Evolutionary conservation across 2,113 vertebrate genomes (phyloP).

Genomic region (Paramormyrops kingsleyae): DNA sequence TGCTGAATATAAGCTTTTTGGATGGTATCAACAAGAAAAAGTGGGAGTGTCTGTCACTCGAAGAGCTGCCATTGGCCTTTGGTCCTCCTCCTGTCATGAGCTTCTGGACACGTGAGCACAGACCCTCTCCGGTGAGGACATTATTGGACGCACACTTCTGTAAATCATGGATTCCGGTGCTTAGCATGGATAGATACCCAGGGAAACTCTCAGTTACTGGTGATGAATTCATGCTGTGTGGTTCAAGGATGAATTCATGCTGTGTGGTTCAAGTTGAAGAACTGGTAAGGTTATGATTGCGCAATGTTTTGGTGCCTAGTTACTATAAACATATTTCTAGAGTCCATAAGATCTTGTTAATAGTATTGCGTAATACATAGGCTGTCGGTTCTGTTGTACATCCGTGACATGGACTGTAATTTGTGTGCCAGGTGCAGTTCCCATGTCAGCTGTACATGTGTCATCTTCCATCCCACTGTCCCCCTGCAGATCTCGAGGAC

Average conservation of each 20-base stretch:
- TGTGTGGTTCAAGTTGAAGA: background rate
- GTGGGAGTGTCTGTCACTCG: background rate
- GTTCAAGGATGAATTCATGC: background rate
- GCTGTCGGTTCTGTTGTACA: background rate
- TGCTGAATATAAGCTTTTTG: background rate
- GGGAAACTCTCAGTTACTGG: background rate
- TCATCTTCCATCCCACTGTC: background rate
- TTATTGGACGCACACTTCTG: background rate
- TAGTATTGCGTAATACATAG: background rate
- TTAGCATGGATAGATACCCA: background rate
- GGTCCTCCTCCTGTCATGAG: background rate
- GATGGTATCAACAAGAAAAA: background rate
- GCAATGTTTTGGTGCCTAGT: background rate
- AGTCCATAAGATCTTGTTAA: background rate
- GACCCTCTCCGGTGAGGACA: background rate
- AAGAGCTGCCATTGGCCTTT: background rate
- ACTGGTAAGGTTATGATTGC: constrained; percentile 3
- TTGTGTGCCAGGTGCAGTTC: background rate
- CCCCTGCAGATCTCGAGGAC: constrained; percentile 80
- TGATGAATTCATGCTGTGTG: background rate
- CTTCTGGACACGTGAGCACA: background rate
- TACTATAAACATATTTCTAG: background rate
- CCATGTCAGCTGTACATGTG: background rate
- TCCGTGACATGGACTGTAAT: background rate
- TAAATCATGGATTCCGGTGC: background rate